Evolutionary conservation across 2,113 vertebrate species (phyloP), one percentile per base, ranked within the genome.

Genomic region (Hepsetus odoe): DNA sequence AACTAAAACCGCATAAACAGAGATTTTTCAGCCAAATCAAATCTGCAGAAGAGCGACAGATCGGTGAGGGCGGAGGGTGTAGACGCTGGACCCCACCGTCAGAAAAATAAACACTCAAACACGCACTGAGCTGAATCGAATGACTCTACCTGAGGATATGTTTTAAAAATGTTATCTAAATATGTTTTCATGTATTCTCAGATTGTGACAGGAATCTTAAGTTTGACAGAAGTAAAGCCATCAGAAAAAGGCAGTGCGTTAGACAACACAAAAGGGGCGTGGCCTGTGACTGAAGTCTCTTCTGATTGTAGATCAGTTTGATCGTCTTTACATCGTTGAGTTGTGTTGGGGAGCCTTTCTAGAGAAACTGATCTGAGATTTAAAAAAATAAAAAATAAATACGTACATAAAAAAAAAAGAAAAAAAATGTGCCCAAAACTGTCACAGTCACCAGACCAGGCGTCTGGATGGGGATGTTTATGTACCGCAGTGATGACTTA

Each of bases 1-100:
- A n/a, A n/a, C 96, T 71, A 98, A 64, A 0, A 95, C 96, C 85
- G 98, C 97, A 90, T 96, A 98, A 4, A 98, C 20, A 8, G 12
- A 26, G n/a, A 42, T 18, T 3, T 13, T n/a, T 24, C 4, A 12
- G 20, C 0, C 61, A 62, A 78, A 78, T 53, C 2, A 38, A 65
- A 56, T 22, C n/a, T 65, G 35, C 2, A 66, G 32, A 66, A 42
- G 6, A 13, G 11, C 1, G 10, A 13, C 2, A 64, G 76, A 67
- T 55, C 24, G 76, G 38, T 55, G 24, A 32, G 1, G 24, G 28
- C 55, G 28, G 56, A n/a, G n/a, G n/a, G n/a, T 2, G 66, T 64
- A 1, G 11, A 42, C 32, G 6, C 38, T 35, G 76, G 16, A 35
- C 22, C 20, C 67, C 14, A 16, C 76, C 0, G 42, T 38, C 53